Conservation (phyloP, 2,888 invertebrate species). For the Sminthurides aquaticus region DNA sequence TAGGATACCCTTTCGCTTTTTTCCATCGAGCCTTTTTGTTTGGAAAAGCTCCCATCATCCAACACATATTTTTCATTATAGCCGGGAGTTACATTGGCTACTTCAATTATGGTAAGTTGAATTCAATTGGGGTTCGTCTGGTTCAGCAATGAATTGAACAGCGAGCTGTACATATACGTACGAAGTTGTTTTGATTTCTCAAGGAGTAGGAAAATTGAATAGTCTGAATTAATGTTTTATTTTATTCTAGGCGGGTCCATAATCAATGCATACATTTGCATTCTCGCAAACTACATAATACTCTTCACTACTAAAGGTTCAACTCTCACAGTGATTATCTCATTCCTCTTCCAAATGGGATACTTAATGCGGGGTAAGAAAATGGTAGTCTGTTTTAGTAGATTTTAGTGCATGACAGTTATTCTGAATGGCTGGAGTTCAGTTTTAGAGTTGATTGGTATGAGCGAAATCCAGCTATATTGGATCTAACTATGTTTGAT, state of each 20-base stretch:
- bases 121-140: no score
- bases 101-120: conserved; percentile 71
- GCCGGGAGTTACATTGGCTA: conserved; percentile 67
- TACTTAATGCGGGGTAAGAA: conserved; percentile 61
- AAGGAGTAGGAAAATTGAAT: neutral
- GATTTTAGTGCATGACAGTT: neutral
- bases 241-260: conserved; percentile 54
- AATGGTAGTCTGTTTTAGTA: no score
- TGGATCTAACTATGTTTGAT: no score
- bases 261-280: conserved; percentile 67
- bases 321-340: conserved; percentile 55
- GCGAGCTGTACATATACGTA: no score
- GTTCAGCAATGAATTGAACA: no score
- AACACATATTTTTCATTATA: conserved; percentile 66
- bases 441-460: no score
- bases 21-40: conserved; percentile 57
- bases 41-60: conserved; percentile 52
- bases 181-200: no score
- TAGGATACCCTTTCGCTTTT: conserved; percentile 67
- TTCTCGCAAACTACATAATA: conserved; percentile 63
- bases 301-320: conserved; percentile 60
- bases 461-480: no score
- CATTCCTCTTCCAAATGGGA: conserved; percentile 73
- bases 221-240: conserved; percentile 1
- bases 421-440: no score